Base-by-base conservation (phyloP, 2,888 invertebrate genomes). In the Plagiodera versicolora region DNA sequence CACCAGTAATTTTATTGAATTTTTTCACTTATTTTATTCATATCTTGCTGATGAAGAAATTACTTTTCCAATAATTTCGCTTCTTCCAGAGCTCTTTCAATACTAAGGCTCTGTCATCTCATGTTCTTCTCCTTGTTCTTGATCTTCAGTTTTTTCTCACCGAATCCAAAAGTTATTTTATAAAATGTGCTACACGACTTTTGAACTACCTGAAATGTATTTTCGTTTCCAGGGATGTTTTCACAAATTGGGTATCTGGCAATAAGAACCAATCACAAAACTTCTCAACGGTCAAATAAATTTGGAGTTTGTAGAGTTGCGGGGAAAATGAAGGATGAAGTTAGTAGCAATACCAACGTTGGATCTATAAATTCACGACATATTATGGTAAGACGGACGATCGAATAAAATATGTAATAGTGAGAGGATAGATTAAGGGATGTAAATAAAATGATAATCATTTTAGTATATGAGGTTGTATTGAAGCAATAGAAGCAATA, bases 231-330 rank as follows among this genome's bases (percentile, higher is more conserved):
- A 93, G 93, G 82, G 94, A 95, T 81, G 95, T 95, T 67, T 94
- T 92, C 84, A 90, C 89, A 77, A 90, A 90, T 66, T 94, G 93
- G 93, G 93, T 94, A 76, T 90, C 92, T 66, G 88, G 90, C 75
- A 91, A 91, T 84, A 91, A 90, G 81, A 89, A 86, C 82, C 86
- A 87, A 81, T 86, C 88, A 79, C 90, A 90, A 82, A 89, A 87
- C 79, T 90, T 88, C 80, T 89, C 90, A 67, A 89, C 90, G 71
- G 91, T 91, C 74, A 91, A 91, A 84, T 91, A 90, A 84, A 76
- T 74, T 53, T 58, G 39, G 16, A 24, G 24, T 16, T 53, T 24
- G 44, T 64, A 64, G 52, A 61, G 65, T 63, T 62, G 68, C 68
- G 66, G 64, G 56, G 59, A 58, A 60, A 61, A 55, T 58, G 63